phyloP scores from a whole-genome alignment of 37 sponge, comb jelly and placozoan genomes.

The Bolinopsis microptera region DNA sequence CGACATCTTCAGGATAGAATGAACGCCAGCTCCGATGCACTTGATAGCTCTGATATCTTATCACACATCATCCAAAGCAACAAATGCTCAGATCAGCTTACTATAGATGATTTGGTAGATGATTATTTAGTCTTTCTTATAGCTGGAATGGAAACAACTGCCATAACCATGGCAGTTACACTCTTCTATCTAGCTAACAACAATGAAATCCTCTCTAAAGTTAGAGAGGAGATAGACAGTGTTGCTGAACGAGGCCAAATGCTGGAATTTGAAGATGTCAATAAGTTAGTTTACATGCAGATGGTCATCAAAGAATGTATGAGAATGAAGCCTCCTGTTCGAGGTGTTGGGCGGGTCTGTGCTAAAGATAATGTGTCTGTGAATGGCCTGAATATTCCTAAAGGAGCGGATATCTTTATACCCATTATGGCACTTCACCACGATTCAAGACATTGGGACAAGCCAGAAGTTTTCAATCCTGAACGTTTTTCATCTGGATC shows the following conservation, averaged over 20 bases:
- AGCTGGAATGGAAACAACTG: conserved; percentile 67
- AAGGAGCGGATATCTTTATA: neutral
- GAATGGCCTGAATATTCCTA: neutral
- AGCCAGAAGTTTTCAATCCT: neutral
- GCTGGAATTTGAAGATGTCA: conserved; percentile 58
- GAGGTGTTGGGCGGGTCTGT: neutral
- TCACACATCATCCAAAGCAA: neutral
- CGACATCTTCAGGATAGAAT: neutral
- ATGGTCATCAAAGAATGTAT: conserved; percentile 60
- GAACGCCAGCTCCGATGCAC: too few species aligned
- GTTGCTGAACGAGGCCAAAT: neutral
- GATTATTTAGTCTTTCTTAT: conserved; percentile 31
- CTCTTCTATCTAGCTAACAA: neutral
- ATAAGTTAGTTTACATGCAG: neutral
- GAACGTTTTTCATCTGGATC: neutral
- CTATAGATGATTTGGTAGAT: conserved; percentile 55
- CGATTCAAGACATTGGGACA: neutral
- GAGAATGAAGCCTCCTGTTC: neutral
- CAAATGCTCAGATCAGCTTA: neutral
- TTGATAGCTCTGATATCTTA: neutral
- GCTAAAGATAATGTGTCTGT: neutral
- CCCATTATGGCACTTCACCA: neutral
- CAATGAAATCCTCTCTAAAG: neutral
- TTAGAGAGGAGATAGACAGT: neutral
- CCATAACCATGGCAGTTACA: neutral